Base-by-base conservation (phyloP, 2,797 vertebrate species). In the Semaprochilodus insignis region DNA sequence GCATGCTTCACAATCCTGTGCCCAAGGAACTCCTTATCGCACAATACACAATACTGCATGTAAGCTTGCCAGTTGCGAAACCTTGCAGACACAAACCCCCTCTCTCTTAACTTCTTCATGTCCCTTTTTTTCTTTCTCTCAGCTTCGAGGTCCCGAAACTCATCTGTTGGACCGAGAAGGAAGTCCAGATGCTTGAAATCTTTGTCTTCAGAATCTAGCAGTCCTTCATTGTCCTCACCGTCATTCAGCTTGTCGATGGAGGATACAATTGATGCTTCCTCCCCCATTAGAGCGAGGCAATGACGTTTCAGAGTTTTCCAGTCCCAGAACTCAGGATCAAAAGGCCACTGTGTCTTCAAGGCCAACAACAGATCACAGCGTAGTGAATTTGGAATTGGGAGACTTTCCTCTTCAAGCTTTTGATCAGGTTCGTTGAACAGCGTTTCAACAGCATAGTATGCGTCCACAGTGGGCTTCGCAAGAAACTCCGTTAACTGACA, bases 301-400 rank as follows among this genome's bases (percentile, higher is more conserved):
- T 99, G 98, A 83, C 96, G 97, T 91, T 99, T 99, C 72, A 99
- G 94, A 84, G 98, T 99, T 95, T 99, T 99, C 98, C 98, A 99
- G 94, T 99, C 98, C 98, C 98, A 99, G 92, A 99, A 99, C 92
- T 99, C 98, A 57, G 98, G 98, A 96, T 99, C 98, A 93, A 99
- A 99, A 94, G 98, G 98, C 98, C 98, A 99, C 90, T 98, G 97
- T 88, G 96, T 98, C 96, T 99, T 99, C 93, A 99, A 97, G 87
- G 98, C 98, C 92, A 99, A 95, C 90, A 99, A 94, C 88, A 99
- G 96, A 91, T 99, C 98, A 89, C 98, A 99, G 87, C 97, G 97
- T 86, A 99, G 92, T 83, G 98, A 99, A 94, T 99, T 99, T 93
- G 97, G 97, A 93, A 99, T 96, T 55, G 97, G 97, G 92, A 98